Evolutionary conservation across 1,140 invertebrate species (phyloP).

Genomic region (Nixonia krombeini): DNA sequence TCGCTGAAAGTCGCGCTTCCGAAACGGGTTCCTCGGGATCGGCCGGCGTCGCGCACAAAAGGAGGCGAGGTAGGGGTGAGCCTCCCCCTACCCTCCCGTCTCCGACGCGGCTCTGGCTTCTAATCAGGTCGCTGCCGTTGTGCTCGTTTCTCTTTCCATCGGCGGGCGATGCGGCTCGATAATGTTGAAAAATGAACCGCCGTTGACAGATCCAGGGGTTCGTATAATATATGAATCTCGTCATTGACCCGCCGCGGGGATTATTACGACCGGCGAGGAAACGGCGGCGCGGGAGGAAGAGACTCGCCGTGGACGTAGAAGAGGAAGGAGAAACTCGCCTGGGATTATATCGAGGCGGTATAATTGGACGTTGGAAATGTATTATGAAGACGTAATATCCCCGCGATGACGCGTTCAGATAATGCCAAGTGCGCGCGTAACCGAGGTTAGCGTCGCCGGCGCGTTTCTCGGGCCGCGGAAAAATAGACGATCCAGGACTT

Average conservation of each 20-base stretch:
- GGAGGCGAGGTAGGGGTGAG: slow-evolving; percentile 3
- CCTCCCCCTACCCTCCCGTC: neutral
- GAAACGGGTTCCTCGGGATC: slow-evolving; percentile 4
- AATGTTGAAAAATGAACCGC: neutral
- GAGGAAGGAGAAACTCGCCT: neutral
- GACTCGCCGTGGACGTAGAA: too few species aligned
- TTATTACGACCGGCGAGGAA: too few species aligned
- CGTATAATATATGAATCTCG: neutral
- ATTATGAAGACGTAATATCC: slow-evolving; percentile 5
- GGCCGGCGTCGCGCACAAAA: neutral
- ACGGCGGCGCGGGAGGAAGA: too few species aligned
- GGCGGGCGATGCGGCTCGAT: slow-evolving; percentile 1
- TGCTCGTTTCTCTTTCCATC: neutral
- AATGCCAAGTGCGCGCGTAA: neutral
- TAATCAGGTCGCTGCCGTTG: slow-evolving; percentile 3
- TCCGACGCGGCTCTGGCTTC: too few species aligned
- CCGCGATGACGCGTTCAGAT: neutral
- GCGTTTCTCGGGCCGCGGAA: too few species aligned
- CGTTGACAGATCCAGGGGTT: neutral
- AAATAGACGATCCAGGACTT: too few species aligned
- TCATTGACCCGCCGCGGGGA: neutral
- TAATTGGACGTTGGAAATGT: slow-evolving; percentile 2
- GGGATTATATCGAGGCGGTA: neutral
- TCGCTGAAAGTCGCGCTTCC: neutral
- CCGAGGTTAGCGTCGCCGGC: too few species aligned